A percentile compares a stretch with the other conserved stretches of the same genome.
phyloP scores from a whole-genome alignment of 2,113 vertebrate species.

The Malurus cyaneus region DNA sequence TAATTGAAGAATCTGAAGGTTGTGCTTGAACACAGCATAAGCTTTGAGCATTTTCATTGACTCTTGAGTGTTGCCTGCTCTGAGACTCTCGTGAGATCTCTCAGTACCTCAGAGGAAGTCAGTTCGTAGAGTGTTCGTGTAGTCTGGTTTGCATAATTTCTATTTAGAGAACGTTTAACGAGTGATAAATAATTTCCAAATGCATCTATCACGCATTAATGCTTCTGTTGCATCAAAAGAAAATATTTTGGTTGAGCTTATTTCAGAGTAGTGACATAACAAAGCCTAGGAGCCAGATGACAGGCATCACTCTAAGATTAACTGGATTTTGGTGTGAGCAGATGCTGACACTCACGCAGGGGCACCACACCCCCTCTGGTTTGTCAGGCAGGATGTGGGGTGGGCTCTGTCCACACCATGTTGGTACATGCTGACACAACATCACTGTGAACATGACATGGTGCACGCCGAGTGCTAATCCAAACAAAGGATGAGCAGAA shows the following conservation, averaged over 20 bases:
- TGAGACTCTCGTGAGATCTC: not conserved
- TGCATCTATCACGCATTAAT: constrained; percentile 11
- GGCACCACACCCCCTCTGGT: not conserved
- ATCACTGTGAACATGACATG: not conserved
- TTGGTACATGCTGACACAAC: not conserved
- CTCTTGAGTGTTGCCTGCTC: not conserved
- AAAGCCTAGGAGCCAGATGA: constrained; percentile 27
- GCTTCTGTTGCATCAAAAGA: constrained; percentile 46
- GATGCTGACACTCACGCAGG: rapidly evolving
- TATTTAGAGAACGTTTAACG: not conserved
- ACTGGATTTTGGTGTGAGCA: constrained; percentile 24
- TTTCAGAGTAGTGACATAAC: not conserved
- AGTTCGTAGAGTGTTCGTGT: not conserved
- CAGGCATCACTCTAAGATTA: not conserved
- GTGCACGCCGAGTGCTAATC: not conserved
- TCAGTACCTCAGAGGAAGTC: not conserved
- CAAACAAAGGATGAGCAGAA: not conserved
- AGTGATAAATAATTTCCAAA: constrained; percentile 44
- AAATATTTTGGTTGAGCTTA: constrained; percentile 46
- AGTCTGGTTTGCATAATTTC: constrained; percentile 16
- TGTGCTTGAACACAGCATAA: not conserved
- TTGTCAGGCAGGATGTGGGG: not conserved
- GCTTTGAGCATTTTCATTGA: not conserved
- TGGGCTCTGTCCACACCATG: constrained; percentile 17
- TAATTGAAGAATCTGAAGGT: not conserved